These are phyloP conservation scores for Coregonus suidteri DNA, from an alignment of 2,797 vertebrate species.

Conservation along the genomic window DNA sequence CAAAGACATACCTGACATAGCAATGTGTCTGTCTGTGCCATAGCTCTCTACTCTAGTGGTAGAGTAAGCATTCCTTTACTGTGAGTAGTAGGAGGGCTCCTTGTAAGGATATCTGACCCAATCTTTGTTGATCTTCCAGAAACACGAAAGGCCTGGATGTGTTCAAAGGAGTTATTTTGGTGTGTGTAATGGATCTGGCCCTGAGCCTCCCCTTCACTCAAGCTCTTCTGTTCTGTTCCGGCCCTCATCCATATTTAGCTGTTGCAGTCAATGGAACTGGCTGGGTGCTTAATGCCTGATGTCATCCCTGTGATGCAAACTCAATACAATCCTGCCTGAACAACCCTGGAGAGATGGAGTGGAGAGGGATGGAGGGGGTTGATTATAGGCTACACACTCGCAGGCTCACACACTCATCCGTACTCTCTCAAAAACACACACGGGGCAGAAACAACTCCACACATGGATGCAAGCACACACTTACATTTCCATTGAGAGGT, in stretches of 20 bases:
- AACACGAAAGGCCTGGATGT: slow-evolving; percentile 24
- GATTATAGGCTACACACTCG: slow-evolving; percentile 1
- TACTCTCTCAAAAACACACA: not conserved
- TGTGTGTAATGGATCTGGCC: slow-evolving; percentile 47
- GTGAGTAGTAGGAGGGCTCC: slow-evolving; percentile 14
- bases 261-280: slow-evolving; percentile 56
- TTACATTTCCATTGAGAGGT: no score
- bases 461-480: not conserved
- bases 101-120: slow-evolving; percentile 38
- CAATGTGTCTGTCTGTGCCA: not conserved
- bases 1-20: not conserved
- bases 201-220: slow-evolving; percentile 32
- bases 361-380: not conserved
- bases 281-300: slow-evolving; percentile 45
- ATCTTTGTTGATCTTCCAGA: slow-evolving; percentile 21
- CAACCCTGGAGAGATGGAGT: slow-evolving; percentile 13
- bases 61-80: not conserved
- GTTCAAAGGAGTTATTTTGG: slow-evolving; percentile 38
- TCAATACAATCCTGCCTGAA: slow-evolving; percentile 30
- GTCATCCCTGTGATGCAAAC: slow-evolving; percentile 48
- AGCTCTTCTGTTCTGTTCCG: slow-evolving; percentile 2
- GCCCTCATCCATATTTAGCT: slow-evolving; percentile 59
- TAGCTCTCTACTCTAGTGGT: not conserved
- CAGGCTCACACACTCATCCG: not conserved
- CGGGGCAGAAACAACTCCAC: not conserved